Percentiles rank a stretch among this genome's conserved stretches.
These are phyloP conservation scores for Crotalus viridis DNA, from an alignment of 2,113 vertebrate species.

Conservation along the genomic window DNA sequence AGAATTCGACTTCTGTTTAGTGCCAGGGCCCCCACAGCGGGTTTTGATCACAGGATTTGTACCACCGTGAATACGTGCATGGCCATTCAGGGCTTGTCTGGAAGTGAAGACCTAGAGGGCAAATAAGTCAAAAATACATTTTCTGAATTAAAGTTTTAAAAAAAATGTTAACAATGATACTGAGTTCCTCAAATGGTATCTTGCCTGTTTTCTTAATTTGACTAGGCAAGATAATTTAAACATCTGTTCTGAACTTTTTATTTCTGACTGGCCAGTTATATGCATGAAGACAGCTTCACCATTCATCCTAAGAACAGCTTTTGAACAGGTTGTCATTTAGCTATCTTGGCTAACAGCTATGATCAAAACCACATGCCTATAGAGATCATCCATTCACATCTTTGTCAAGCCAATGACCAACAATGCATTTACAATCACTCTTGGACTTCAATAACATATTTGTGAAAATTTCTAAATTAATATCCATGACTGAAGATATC, in stretches of 20 bases:
- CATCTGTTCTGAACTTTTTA: background rate
- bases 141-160: background rate
- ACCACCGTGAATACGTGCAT: constrained; percentile 76
- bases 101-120: constrained; percentile 78
- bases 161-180: background rate
- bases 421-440: background rate
- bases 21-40: constrained; percentile 57
- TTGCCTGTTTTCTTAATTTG: background rate
- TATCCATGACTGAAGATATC: background rate
- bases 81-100: constrained; percentile 79
- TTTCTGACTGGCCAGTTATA: background rate
- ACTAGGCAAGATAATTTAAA: background rate
- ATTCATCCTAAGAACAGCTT: background rate
- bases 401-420: background rate
- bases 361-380: background rate
- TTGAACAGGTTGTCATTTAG: background rate
- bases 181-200: background rate
- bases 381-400: background rate
- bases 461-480: background rate
- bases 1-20: constrained; percentile 70
- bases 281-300: background rate
- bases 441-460: background rate
- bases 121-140: background rate
- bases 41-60: constrained; percentile 71
- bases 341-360: background rate